Percentiles rank a stretch among this genome's conserved stretches.
phyloP scores from a whole-genome alignment of 2,797 vertebrate genomes.

The Catostomus latipinnis region DNA sequence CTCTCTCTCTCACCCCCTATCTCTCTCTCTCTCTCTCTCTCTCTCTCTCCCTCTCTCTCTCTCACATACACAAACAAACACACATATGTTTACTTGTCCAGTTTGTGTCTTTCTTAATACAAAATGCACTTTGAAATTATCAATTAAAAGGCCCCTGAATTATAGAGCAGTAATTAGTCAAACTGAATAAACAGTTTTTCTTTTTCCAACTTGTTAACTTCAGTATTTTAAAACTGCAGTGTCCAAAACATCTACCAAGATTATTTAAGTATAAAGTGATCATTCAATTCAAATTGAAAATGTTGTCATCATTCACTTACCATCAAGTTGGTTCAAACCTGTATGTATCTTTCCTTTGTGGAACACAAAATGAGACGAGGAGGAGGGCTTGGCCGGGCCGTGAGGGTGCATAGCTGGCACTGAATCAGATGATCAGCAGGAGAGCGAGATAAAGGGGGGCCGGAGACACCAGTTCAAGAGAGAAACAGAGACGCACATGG shows the following conservation, averaged over 20 bases:
- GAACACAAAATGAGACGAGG: too few relatives aligned
- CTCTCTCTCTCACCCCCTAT: not conserved
- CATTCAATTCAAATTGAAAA: too few relatives aligned
- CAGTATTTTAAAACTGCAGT: not conserved
- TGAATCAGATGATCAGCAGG: too few relatives aligned
- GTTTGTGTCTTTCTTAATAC: not conserved
- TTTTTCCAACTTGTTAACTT: not conserved
- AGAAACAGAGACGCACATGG: too few relatives aligned
- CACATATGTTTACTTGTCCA: not conserved
- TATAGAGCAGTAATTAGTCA: not conserved
- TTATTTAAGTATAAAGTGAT: too few relatives aligned
- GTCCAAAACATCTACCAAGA: not conserved
- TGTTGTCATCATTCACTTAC: too few relatives aligned
- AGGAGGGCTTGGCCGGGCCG: too few relatives aligned
- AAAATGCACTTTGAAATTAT: not conserved
- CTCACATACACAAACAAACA: conserved; percentile 11
- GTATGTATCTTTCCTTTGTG: too few relatives aligned
- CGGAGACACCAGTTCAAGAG: too few relatives aligned
- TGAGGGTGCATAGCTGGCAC: too few relatives aligned
- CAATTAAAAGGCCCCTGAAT: not conserved
- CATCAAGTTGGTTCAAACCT: too few relatives aligned
- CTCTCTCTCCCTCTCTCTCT: not conserved
- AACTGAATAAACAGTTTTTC: not conserved
- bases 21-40: not conserved
- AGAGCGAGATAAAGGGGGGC: too few relatives aligned